Base-by-base conservation (phyloP, 2,797 vertebrate genomes). In the Enteromius viviparus region DNA sequence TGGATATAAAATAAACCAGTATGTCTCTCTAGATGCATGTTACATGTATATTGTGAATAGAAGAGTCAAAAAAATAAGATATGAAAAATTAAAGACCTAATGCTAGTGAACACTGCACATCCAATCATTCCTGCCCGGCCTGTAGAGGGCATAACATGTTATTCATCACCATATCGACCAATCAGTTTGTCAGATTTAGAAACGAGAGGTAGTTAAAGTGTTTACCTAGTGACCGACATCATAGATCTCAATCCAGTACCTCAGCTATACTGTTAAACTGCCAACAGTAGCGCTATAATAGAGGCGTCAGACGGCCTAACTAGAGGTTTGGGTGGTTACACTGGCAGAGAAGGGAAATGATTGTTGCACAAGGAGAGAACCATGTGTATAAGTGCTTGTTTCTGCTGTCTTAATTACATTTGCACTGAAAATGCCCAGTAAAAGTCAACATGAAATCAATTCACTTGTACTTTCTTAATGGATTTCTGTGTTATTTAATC, bases 61-160 rank as follows among this genome's bases (percentile, higher is more conserved):
- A 88, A 89, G 85, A 91, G 78, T 82, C 47, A 89, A 88, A 53
- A 87, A 80, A 53, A 82, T 21, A 32, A 14, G 17, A 75, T 32
- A 55, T 69, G 29, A 85, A 86, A 85, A 87, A 82, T 78, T 86
- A 90, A 86, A 87, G 92, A 94, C 92, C 90, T 90, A 84, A 91
- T 91, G 89, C 90, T 93, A 91, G 91, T 88, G 85, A 94, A 92
- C 92, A 94, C 93, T 94, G 92, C 94, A 91, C 87, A 91, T 90
- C 65, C 15, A 79, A 75, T 62, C 53, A 47, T 66, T 81, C 40
- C 80, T 53, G 49, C 60, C 76, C 47, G 49, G 65, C 84, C 62
- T 79, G 77, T 78, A 83, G 55, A 79, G 81, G 80, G 75, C 78
- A 78, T 58, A 77, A 80, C 87, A 68, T 90, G 89, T 88, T 84